Evolutionary conservation across 30 jellyfish, hydroid and myxozoan genomes (phyloP).

Genomic region (Aurelia sp.): DNA sequence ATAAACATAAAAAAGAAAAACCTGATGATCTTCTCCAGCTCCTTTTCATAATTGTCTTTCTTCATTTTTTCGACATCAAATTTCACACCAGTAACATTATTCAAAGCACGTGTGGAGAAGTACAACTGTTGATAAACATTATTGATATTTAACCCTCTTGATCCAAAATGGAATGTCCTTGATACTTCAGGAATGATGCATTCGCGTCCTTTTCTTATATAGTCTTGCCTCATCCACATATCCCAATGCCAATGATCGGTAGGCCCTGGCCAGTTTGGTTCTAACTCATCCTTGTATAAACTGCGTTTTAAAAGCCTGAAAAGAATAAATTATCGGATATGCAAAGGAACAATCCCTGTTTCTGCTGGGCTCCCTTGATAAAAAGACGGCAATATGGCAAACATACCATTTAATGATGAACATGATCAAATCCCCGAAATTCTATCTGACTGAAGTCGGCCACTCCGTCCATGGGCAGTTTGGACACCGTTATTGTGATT

Average conservation of each 20-base stretch:
- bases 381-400: too few species aligned
- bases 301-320: slow-evolving; percentile 46
- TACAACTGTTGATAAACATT: slow-evolving; percentile 69
- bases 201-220: slow-evolving; percentile 96
- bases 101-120: slow-evolving; percentile 82
- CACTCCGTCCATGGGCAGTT: too few species aligned
- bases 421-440: too few species aligned
- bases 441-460: too few species aligned
- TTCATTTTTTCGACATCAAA: slow-evolving; percentile 72
- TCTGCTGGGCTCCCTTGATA: too few species aligned
- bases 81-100: slow-evolving; percentile 71
- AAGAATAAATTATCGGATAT: not conserved
- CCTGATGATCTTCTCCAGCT: slow-evolving; percentile 73
- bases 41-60: slow-evolving; percentile 82
- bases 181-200: slow-evolving; percentile 97
- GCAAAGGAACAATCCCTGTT: too few species aligned
- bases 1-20: not conserved
- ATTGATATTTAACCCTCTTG: slow-evolving; percentile 85
- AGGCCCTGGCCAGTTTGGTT: slow-evolving; percentile 86
- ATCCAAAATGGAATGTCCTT: slow-evolving; percentile 98
- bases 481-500: too few species aligned
- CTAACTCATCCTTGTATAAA: slow-evolving; percentile 77
- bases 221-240: slow-evolving; percentile 93
- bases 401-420: too few species aligned
- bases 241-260: slow-evolving; percentile 96